Evolutionary conservation across 2,888 invertebrate genomes (phyloP), one percentile per base, ranked within the genome.

Genomic region (Leucoptera coffeella): DNA sequence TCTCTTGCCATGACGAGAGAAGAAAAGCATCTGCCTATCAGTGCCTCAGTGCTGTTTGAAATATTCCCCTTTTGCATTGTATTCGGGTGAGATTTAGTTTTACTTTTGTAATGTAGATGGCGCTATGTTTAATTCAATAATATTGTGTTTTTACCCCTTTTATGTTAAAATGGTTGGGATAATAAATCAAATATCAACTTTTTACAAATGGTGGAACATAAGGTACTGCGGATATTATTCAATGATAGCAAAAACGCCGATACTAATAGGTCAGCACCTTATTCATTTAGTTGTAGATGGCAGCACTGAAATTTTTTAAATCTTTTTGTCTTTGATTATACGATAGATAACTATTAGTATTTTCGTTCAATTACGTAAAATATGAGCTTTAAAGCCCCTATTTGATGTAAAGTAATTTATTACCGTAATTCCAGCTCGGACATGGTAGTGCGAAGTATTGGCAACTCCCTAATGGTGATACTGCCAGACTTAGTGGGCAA

Each of bases 51-150:
- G 14, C 74, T 96, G 23, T 94, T 96, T 44, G 94, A 96, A 54
- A 91, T 96, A 46, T 97, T 97, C 54, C 96, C 97, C 2, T 97
- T 97, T 73, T 93, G 94, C 61, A 87, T 97, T 38, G 93, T 95
- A 22, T 96, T 96, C 57, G 89, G 91, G 85, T 89, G 60, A 72
- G 78, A n/a, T n/a, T n/a, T 71, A 30, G 24, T 14, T 23, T 10
- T 5, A 12, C 19, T n/a, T 12, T 13, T 15, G 2, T 19, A 19
- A 19, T 19, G 19, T 17, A 17, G 17, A 17, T 17, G 17, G 17
- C 17, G 17, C 17, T 17, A 7, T 17, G 6, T 7, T 17, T 17
- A 17, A 17, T 9, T 7, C 17, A 17, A 7, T 7, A 7, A 17
- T 7, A n/a, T 5, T 27, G n/a, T n/a, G n/a, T 17, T 17, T 17